These are phyloP conservation scores for Cebidichthys violaceus DNA, from an alignment of 2,113 vertebrate species.

Conservation along the genomic window DNA sequence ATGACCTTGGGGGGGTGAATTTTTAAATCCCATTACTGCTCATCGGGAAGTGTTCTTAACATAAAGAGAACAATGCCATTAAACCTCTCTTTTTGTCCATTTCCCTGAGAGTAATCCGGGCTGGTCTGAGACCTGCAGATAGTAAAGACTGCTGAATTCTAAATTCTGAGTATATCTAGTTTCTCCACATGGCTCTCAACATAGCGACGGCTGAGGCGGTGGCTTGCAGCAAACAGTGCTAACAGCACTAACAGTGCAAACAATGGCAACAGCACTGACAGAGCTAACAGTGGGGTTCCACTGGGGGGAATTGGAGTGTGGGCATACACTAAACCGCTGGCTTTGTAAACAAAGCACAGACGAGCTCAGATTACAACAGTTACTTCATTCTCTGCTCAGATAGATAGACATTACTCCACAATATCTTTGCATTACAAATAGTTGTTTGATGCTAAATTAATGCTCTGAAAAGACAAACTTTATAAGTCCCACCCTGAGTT, in stretches of 20 bases:
- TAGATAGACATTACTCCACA: not conserved
- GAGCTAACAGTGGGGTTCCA: not conserved
- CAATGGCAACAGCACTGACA: not conserved
- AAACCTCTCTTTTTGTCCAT: constrained; percentile 14
- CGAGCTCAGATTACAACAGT: not conserved
- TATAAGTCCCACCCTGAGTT: not conserved
- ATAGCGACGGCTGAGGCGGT: not conserved
- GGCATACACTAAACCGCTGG: no score
- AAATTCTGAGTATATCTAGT: not conserved
- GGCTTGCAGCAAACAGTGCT: not conserved
- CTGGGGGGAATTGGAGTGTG: not conserved
- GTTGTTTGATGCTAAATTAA: not conserved
- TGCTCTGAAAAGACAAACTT: not conserved
- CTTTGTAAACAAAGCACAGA: not conserved
- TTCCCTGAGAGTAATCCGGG: not conserved
- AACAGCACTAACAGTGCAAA: not conserved
- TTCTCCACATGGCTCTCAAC: not conserved
- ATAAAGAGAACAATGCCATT: constrained; percentile 31
- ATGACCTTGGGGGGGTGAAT: constrained; percentile 37
- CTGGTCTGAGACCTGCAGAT: not conserved
- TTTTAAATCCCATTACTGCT: constrained; percentile 39
- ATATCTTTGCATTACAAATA: not conserved
- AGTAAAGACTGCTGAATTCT: not conserved
- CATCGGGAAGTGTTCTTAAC: constrained; percentile 31
- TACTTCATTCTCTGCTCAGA: not conserved